Evolutionary conservation across 2,113 vertebrate species (phyloP).

Genomic region (Bufo gargarizans): DNA sequence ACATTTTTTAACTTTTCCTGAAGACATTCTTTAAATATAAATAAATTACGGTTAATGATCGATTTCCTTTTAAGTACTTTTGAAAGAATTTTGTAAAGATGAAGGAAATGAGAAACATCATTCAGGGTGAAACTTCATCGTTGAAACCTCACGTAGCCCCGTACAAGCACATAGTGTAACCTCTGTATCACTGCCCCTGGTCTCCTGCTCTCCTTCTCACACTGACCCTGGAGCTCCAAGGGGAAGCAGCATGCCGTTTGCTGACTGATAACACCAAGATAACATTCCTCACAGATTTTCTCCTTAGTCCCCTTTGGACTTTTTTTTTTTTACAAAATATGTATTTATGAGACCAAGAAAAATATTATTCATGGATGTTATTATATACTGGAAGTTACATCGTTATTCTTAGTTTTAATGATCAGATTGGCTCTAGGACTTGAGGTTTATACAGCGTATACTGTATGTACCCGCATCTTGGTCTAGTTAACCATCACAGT

Average conservation of each 20-base stretch:
- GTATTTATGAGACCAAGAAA: constrained; percentile 47
- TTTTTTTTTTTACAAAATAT: constrained; percentile 11
- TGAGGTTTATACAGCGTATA: constrained; percentile 4
- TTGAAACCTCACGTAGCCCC: constrained; percentile 17
- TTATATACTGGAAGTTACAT: constrained; percentile 35
- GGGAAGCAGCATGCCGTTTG: constrained; percentile 39
- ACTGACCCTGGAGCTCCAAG: constrained; percentile 22
- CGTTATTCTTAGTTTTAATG: constrained; percentile 1
- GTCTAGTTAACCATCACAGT: background rate
- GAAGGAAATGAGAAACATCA: constrained; percentile 16
- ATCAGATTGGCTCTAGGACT: constrained; percentile 14
- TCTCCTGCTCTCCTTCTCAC: constrained; percentile 31
- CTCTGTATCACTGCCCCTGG: constrained; percentile 34
- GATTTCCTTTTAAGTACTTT: constrained; percentile 4
- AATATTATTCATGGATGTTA: constrained; percentile 49
- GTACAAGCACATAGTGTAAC: constrained; percentile 4
- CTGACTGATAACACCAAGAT: constrained; percentile 47
- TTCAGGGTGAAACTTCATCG: constrained; percentile 11
- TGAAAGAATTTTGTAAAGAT: background rate
- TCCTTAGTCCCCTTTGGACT: constrained; percentile 41
- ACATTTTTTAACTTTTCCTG: constrained; percentile 3
- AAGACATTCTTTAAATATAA: constrained; percentile 20
- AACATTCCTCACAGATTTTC: constrained; percentile 44
- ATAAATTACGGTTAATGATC: constrained; percentile 10
- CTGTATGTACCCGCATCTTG: background rate